Evolutionary conservation across 2,888 invertebrate species (phyloP), one percentile per base, ranked within the genome.

Genomic region (Deilephila elpenor): DNA sequence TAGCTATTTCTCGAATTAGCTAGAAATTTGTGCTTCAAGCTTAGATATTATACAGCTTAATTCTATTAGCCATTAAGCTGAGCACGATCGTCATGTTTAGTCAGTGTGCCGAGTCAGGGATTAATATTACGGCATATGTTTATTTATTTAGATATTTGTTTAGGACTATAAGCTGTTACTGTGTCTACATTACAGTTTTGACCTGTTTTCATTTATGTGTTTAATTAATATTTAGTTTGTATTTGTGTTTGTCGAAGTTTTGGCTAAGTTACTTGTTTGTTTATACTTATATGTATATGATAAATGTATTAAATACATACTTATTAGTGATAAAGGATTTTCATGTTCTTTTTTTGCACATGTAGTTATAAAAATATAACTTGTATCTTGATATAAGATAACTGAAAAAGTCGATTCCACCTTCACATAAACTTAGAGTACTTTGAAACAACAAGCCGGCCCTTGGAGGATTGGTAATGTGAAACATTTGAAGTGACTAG

Each of bases 111-210:
- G 61, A 34, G 34, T 62, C 29, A n/a, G 61, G 34, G 61, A 62
- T 34, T 32, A 61, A 61, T 62, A 32, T 62, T 34, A 32, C 32
- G 61, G 11, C n/a, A 60, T 32, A 62, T n/a, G 32, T 62, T 32
- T 76, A 73, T 71, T 73, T 77, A 78, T 75, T 74, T 77, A 78
- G 61, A 73, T 71, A 78, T 70, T 81, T 77, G 75, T 77, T 82
- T 76, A 77, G 79, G 79, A 74, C 74, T 71, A 73, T 6, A n/a
- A n/a, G 56, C 56, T 56, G 76, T 77, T 17, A 7, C 32, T 32
- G 17, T 17, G 29, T 29, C 29, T 60, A 29, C 17, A 59, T 59
- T 59, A 11, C 25, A 25, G 29, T 17, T 56, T 5, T 25, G 60
- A 60, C 17, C 60, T 60, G 17, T 29, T 29, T 14, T 60, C 7